phyloP scores from a whole-genome alignment of 2,113 vertebrate species.

The Paratilapia polleni region DNA sequence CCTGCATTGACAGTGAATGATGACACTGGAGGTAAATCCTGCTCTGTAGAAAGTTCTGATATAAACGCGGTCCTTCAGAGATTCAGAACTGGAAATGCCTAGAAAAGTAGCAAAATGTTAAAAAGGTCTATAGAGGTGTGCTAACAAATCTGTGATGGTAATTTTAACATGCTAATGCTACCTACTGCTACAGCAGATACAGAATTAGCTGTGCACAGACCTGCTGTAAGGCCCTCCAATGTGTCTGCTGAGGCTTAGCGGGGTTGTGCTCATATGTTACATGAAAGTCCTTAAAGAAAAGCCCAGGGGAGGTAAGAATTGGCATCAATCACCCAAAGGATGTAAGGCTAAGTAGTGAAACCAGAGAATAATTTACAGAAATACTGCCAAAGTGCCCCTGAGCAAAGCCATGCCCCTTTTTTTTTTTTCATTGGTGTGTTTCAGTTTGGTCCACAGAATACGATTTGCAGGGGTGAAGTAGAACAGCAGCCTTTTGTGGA shows the following conservation, averaged over 20 bases:
- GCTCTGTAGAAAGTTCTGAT: background rate
- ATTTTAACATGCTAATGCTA: background rate
- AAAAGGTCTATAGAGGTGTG: background rate
- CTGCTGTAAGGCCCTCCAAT: background rate
- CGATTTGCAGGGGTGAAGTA: fast-evolving
- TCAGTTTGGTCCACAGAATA: background rate
- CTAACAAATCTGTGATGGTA: background rate
- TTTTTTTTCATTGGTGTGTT: background rate
- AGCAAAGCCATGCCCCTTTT: background rate
- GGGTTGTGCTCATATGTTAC: background rate
- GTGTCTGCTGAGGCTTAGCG: background rate
- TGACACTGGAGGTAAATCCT: background rate
- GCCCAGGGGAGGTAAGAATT: background rate
- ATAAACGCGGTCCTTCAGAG: background rate
- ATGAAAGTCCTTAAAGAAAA: background rate
- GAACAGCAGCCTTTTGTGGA: background rate
- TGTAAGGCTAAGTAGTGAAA: background rate
- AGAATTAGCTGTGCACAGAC: background rate
- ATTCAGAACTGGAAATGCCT: background rate
- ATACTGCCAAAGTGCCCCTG: background rate
- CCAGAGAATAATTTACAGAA: background rate
- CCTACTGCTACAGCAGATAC: background rate
- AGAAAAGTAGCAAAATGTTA: background rate
- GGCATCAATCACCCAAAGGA: background rate
- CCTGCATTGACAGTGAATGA: too few relatives aligned